Percentiles rank a stretch among this genome's conserved stretches.
Conservation (phyloP, 2,888 invertebrate species). For the Brachycybe producta region DNA sequence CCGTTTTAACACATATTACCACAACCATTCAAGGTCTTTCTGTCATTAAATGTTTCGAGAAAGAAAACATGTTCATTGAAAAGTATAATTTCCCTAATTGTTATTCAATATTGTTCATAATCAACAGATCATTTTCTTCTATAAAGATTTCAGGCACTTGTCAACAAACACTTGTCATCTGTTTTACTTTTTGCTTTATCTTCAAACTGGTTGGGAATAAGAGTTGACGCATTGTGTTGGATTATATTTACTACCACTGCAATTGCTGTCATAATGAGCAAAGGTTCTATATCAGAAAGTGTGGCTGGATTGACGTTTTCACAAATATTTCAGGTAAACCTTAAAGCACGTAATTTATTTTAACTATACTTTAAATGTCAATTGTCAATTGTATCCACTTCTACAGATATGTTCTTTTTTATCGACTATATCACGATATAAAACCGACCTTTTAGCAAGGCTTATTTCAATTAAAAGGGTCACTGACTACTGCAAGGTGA, state of each 20-base stretch:
- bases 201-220: constrained; percentile 37
- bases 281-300: constrained; percentile 28
- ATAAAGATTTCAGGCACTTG: constrained; percentile 33
- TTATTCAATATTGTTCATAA: not conserved
- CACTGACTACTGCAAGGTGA: constrained; percentile 34
- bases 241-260: constrained; percentile 35
- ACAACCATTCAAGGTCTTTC: constrained; percentile 39
- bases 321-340: constrained; percentile 42
- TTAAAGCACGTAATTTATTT: no score
- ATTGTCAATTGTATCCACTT: not conserved
- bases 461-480: constrained; percentile 38
- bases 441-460: constrained; percentile 32
- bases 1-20: constrained; percentile 40
- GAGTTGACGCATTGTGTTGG: constrained; percentile 34
- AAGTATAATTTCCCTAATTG: constrained; percentile 25
- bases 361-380: not conserved
- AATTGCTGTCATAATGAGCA: constrained; percentile 35
- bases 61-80: constrained; percentile 32
- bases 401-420: constrained; percentile 29
- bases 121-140: not conserved
- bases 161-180: constrained; percentile 36
- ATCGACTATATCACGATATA: constrained; percentile 29
- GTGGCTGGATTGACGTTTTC: constrained; percentile 42
- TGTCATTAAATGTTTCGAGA: constrained; percentile 40
- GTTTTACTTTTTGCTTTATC: constrained; percentile 35